phyloP scores from a whole-genome alignment of 2,888 invertebrate genomes.

The Gryllus longicercus region DNA sequence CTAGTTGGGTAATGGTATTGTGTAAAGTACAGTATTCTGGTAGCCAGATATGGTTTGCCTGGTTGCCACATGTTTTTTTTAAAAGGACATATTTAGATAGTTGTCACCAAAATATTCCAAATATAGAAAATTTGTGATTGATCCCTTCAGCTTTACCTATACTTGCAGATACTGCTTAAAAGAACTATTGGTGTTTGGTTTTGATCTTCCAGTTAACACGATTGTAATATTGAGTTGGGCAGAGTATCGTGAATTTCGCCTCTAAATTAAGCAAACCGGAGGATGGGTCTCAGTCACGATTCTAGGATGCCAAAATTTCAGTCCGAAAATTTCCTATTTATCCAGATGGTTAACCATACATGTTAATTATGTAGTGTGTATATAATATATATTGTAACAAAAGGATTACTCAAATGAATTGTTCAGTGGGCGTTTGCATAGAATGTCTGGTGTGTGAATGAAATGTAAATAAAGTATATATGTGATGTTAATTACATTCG shows the following conservation, averaged over 20 bases:
- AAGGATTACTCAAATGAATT: slow-evolving; percentile 22
- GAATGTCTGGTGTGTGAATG: slow-evolving; percentile 34
- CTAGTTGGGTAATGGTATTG: neutral
- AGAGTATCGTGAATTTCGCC: neutral
- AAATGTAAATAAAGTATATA: slow-evolving; percentile 23
- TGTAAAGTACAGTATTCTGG: neutral
- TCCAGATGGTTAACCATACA: slow-evolving; percentile 19
- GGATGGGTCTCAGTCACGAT: neutral
- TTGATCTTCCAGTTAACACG: neutral
- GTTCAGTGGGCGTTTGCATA: slow-evolving; percentile 31
- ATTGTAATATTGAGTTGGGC: neutral
- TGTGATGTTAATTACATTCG: neutral
- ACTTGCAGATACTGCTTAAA: slow-evolving; percentile 23
- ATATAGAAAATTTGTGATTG: neutral
- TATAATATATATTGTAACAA: slow-evolving; percentile 22
- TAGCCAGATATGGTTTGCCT: neutral
- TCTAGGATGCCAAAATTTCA: neutral
- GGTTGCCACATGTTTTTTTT: neutral
- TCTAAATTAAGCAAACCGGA: neutral
- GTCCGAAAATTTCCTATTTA: slow-evolving; percentile 20
- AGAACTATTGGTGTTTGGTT: neutral
- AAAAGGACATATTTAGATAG: slow-evolving; percentile 11
- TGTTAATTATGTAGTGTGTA: slow-evolving; percentile 28
- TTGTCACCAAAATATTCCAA: slow-evolving; percentile 11
- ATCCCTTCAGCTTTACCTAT: slow-evolving; percentile 22